Percentiles rank a stretch among this genome's conserved stretches.
Conservation (phyloP, 2,113 vertebrate genomes). For the Tragelaphus scriptus region DNA sequence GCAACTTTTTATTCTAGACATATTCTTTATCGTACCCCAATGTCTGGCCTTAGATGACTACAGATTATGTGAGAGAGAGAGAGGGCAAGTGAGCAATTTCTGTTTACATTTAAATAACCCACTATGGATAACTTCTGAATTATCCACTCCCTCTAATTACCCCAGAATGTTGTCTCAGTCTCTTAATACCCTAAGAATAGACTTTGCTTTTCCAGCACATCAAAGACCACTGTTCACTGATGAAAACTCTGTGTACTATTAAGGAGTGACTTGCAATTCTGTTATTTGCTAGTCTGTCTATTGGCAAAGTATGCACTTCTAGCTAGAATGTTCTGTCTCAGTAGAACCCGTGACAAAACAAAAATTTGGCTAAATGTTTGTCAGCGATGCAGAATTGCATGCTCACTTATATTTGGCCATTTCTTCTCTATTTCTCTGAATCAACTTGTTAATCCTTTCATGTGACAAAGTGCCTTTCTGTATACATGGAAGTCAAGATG, state of each 20-base stretch:
- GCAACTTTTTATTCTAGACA: neutral
- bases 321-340: neutral
- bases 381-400: accelerated
- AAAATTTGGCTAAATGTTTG: neutral
- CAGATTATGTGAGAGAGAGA: too few relatives aligned
- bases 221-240: neutral
- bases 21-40: neutral
- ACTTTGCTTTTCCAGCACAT: neutral
- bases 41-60: neutral
- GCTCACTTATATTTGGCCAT: neutral
- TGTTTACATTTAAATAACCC: neutral
- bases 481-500: too few relatives aligned
- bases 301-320: neutral
- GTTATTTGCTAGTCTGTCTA: neutral
- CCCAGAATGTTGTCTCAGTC: neutral
- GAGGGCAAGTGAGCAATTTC: neutral
- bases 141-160: neutral
- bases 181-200: neutral
- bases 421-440: neutral
- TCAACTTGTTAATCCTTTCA: neutral
- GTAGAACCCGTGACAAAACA: neutral
- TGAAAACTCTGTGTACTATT: neutral
- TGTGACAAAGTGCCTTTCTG: accelerated
- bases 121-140: neutral
- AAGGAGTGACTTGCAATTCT: neutral